Evolutionary conservation across 2,113 vertebrate species (phyloP), one percentile per base, ranked within the genome.

Genomic region (Tympanuchus pallidicinctus): DNA sequence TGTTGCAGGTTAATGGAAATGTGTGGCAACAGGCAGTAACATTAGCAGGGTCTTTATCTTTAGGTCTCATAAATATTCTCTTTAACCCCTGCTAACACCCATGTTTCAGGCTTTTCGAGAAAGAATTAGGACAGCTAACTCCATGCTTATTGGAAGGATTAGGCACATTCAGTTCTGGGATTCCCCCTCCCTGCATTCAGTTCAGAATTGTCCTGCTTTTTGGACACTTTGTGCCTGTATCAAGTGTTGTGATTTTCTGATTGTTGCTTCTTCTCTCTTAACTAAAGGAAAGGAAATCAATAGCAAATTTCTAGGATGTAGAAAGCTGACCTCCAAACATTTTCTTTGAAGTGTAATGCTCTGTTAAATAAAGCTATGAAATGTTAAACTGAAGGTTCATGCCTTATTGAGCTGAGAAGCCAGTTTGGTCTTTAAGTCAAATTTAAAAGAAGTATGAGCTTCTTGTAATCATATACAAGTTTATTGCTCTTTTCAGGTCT

Each of bases 1-100:
- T 89, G 89, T 79, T 71, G 61, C 84, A 93, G 95, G 89, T 94
- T 92, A 92, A 83, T 93, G 74, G 92, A 96, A 96, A 94, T 95
- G 73, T 88, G 42, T 79, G 87, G 60, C 88, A 90, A 89, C 72
- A 81, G 87, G 84, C 88, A 85, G 88, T 20, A 82, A 87, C 90
- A 92, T 93, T 84, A 82, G 63, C 90, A 82, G 38, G 57, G 76
- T 76, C 86, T 94, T 96, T 86, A 94, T 91, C 64, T 89, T 80
- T 79, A 63, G 50, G 87, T 61, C 92, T 79, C 79, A 61, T 92
- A 85, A 95, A 90, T 89, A 91, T 82, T 96, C 89, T 87, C 42
- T 67, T 86, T 87, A 94, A 76, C 86, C 81, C 48, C 70, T 30
- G 30, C 69, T 89, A 82, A 92, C 50, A 76, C 8, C 52, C 64